Evolutionary conservation across 2,888 invertebrate genomes (phyloP), one percentile per base, ranked within the genome.

Genomic region (Exocentrus adspersus): DNA sequence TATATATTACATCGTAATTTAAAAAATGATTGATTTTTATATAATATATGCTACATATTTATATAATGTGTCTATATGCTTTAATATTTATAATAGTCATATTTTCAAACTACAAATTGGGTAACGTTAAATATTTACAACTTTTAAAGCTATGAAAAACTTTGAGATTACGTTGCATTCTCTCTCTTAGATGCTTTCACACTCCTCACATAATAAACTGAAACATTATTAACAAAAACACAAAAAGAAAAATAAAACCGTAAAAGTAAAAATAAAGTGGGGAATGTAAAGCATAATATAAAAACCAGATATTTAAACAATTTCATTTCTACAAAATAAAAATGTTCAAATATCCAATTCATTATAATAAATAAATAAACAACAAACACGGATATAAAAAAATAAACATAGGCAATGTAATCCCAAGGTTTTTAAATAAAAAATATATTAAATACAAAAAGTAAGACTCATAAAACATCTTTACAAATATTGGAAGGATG

Each of bases 1-100:
- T 81, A 75, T 82, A 82, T 82, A 75, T 81, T 81, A 82, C 82
- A 82, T 72, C 77, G 79, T 80, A 82, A 78, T 80, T 81, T 78
- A 80, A 80, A 81, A 81, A 79, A 77, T 78, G 79, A 80, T 80
- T 80, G 79, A 79, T 80, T 79, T 67, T 72, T 72, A 76, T 72
- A 74, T 78, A 75, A 76, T 76, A 75, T 79, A 81, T 80, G 74
- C 80, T 81, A 80, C 79, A 81, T 79, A 79, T 81, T 78, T 81
- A 80, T 81, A 81, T 80, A 80, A 80, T 79, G 79, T 79, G 79
- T 78, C 77, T 80, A 78, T 80, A 78, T 79, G 75, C 67, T 73
- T 74, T 75, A 73, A 72, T 75, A 76, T 78, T 79, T 78, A 75
- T 80, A 79, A 79, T 80, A 79, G 78, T 78, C 79, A 79, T 78